Conservation (phyloP, 1,140 invertebrate species). For the Drosophila punjabiensis region DNA sequence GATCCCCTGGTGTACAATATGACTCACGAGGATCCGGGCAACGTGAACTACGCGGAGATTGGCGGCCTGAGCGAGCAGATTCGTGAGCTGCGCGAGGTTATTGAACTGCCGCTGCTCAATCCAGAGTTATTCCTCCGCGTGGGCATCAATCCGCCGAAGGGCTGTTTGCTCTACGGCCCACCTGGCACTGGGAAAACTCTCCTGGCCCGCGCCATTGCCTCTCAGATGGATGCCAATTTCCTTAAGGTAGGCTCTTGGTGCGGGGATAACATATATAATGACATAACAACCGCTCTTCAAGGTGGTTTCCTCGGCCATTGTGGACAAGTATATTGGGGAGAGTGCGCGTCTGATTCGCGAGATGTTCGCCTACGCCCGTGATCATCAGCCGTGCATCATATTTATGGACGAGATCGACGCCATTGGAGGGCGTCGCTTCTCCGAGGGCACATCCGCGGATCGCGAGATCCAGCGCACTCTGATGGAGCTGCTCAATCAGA, state of each 20-base stretch:
- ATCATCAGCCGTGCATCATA: slow-evolving; percentile 99
- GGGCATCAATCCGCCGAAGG: slow-evolving; percentile 99
- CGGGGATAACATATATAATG: not conserved
- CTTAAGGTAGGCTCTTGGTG: slow-evolving; percentile 88
- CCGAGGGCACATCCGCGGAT: slow-evolving; percentile 98
- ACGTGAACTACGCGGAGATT: slow-evolving; percentile 66
- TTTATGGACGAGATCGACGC: slow-evolving; percentile 99
- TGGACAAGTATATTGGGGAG: slow-evolving; percentile 98
- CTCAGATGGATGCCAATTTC: slow-evolving; percentile 99
- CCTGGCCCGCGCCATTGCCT: slow-evolving; percentile 97
- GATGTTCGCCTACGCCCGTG: slow-evolving; percentile 99
- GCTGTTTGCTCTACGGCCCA: slow-evolving; percentile 98
- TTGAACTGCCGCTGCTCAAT: slow-evolving; percentile 68
- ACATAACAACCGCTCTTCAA: not conserved
- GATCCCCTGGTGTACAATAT: slow-evolving; percentile 77
- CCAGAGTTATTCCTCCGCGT: slow-evolving; percentile 99
- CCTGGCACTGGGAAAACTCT: slow-evolving; percentile 99
- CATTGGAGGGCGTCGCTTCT: slow-evolving; percentile 98
- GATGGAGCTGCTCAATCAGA: slow-evolving; percentile 99
- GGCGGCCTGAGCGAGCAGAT: slow-evolving; percentile 71
- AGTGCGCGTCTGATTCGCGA: slow-evolving; percentile 99
- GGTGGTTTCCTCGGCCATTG: slow-evolving; percentile 98
- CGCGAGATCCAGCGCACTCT: slow-evolving; percentile 99
- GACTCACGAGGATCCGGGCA: slow-evolving; percentile 69
- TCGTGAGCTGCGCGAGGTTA: slow-evolving; percentile 68